Percentiles rank a stretch among this genome's conserved stretches.
phyloP scores from a whole-genome alignment of 2,888 invertebrate species.

The Callosobruchus maculatus region DNA sequence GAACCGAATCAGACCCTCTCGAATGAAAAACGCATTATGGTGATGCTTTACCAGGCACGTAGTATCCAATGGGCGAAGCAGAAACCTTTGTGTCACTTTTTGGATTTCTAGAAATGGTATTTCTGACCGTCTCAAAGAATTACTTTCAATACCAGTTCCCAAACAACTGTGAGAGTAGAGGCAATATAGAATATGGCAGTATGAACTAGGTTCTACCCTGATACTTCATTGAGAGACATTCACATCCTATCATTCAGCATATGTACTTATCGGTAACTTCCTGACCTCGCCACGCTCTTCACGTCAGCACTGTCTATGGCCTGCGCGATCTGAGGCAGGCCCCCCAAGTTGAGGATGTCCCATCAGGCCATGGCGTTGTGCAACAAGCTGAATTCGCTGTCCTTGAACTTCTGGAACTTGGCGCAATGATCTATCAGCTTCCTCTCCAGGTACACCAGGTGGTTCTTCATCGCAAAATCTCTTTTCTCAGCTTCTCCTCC shows the following conservation, averaged over 20 bases:
- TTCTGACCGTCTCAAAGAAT: no score
- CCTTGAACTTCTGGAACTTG: constrained; percentile 36
- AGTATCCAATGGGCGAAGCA: no score
- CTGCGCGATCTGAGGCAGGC: constrained; percentile 19
- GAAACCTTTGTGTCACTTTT: no score
- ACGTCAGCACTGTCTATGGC: constrained; percentile 13
- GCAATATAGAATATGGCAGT: no score
- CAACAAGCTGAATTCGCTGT: constrained; percentile 38
- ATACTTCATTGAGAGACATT: not conserved
- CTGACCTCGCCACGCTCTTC: constrained; percentile 8
- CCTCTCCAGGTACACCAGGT: constrained; percentile 31
- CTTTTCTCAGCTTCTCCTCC: not conserved
- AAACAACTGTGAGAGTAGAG: no score
- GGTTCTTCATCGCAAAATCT: constrained; percentile 24
- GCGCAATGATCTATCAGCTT: constrained; percentile 35
- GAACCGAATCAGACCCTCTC: not conserved
- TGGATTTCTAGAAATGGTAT: no score
- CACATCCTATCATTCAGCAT: not conserved
- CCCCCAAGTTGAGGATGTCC: constrained; percentile 31
- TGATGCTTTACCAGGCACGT: not conserved
- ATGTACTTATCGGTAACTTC: not conserved
- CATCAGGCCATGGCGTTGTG: constrained; percentile 36
- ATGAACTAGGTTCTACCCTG: no score
- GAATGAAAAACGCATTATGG: not conserved
- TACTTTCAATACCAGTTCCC: no score